Evolutionary conservation across 2,113 vertebrate genomes (phyloP), one percentile per base, ranked within the genome.

Genomic region (Oreochromis tanganicae): DNA sequence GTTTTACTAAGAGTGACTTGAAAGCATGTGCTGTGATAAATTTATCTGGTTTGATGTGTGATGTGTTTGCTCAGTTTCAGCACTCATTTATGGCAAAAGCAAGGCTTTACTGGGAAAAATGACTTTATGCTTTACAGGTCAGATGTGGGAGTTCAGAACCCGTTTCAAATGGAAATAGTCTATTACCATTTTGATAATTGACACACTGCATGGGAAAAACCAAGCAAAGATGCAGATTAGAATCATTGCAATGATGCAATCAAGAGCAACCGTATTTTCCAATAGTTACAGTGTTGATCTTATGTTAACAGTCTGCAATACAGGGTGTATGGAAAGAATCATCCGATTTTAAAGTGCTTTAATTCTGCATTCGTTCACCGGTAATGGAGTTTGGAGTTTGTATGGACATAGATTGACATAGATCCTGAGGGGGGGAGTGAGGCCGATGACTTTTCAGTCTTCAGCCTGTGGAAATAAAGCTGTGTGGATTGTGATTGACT

Each of bases 221-320:
- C 3, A 6, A 17, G 21, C 68, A 73, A 73, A 46, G 14, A 46
- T 4, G 14, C 0, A 73, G 21, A 73, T 46, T 21, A 46, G 13
- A 73, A 73, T 46, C 21, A 66, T 7, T 66, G 66, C 66, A 73
- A 73, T 73, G 38, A 73, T 41, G 13, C 68, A 75, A 48, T 29
- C 68, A 29, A 75, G 9, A 75, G 48, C 68, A 75, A 16, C 8
- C 2, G 1, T 24, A 27, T 14, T 73, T 73, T 6, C 38, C 68
- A 27, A 24, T 73, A 27, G 41, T 73, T 73, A 27, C 38, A 71
- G 7, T 24, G 38, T 46, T 73, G 66, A 46, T 27, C 14, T 11
- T 48, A 73, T 8, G 10, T 75, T 48, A 27, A 75, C 68, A 48
- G 13, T 27, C 21, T 29, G 41, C 24, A 29, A 48, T 75, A 66